A percentile compares a stretch with the other conserved stretches of the same genome.
phyloP scores from a whole-genome alignment of 2,113 vertebrate genomes.

The Quiscalus mexicanus region DNA sequence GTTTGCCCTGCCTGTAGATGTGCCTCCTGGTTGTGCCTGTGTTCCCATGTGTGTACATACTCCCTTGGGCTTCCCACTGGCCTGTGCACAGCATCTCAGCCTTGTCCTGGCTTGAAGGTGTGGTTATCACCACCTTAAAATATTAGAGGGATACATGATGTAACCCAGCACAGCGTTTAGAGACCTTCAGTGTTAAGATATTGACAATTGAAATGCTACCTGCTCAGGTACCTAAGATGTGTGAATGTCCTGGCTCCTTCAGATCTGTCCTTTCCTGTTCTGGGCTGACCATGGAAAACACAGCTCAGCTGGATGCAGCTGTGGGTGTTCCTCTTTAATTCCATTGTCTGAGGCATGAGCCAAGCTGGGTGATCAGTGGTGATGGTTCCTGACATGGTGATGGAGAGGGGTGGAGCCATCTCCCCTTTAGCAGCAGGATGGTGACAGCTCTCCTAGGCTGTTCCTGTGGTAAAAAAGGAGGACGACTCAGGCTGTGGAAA shows the following conservation, averaged over 20 bases:
- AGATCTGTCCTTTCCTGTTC: not conserved
- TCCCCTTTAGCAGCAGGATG: not conserved
- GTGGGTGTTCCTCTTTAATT: not conserved
- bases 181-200: not conserved
- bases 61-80: not conserved
- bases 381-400: not conserved
- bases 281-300: rapidly evolving
- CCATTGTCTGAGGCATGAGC: not conserved
- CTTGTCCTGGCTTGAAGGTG: not conserved
- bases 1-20: not conserved
- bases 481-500: not conserved
- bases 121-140: not conserved
- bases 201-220: not conserved
- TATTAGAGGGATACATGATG: not conserved
- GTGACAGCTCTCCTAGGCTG: not conserved
- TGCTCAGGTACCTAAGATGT: rapidly evolving
- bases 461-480: not conserved
- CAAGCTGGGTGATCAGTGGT: not conserved
- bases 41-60: not conserved
- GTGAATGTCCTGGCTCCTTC: not conserved
- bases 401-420: not conserved
- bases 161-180: not conserved
- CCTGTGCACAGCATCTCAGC: not conserved
- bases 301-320: not conserved
- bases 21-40: not conserved